Evolutionary conservation across 2,797 vertebrate species (phyloP).

Genomic region (Lepus oiostolus): DNA sequence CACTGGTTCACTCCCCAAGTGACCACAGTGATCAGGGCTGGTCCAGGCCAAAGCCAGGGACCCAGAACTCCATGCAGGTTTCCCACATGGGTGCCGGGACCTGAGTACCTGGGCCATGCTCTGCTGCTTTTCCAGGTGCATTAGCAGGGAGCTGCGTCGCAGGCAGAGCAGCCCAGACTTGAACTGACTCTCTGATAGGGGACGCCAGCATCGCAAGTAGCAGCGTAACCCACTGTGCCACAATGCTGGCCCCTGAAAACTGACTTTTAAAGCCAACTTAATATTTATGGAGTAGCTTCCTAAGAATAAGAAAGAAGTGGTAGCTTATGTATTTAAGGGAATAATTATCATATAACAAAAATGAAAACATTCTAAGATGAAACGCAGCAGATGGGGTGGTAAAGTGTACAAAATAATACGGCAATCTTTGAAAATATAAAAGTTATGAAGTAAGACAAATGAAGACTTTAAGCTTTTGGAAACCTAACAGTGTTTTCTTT

Average conservation of each 20-base stretch:
- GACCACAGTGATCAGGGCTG: no score
- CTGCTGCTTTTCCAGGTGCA: no score
- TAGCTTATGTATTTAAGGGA: constrained; percentile 45
- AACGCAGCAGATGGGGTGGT: not conserved
- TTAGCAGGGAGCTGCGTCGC: no score
- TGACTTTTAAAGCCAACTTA: not conserved
- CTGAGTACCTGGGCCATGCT: no score
- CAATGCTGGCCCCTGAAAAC: not conserved
- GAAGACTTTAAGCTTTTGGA: not conserved
- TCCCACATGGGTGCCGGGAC: no score
- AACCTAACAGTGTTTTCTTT: not conserved
- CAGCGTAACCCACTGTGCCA: no score
- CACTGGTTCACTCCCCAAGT: no score
- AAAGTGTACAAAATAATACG: not conserved
- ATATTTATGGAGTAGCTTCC: not conserved
- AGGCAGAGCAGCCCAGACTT: no score
- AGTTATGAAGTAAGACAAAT: constrained; percentile 29
- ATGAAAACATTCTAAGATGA: constrained; percentile 39
- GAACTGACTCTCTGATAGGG: no score
- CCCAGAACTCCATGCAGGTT: no score
- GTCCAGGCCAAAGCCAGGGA: no score
- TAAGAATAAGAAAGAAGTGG: not conserved
- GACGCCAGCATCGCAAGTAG: no score
- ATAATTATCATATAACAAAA: constrained; percentile 59
- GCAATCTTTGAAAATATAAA: constrained; percentile 20